These are phyloP conservation scores for Hippoglossus hippoglossus DNA, from an alignment of 2,797 vertebrate species.

Conservation along the genomic window DNA sequence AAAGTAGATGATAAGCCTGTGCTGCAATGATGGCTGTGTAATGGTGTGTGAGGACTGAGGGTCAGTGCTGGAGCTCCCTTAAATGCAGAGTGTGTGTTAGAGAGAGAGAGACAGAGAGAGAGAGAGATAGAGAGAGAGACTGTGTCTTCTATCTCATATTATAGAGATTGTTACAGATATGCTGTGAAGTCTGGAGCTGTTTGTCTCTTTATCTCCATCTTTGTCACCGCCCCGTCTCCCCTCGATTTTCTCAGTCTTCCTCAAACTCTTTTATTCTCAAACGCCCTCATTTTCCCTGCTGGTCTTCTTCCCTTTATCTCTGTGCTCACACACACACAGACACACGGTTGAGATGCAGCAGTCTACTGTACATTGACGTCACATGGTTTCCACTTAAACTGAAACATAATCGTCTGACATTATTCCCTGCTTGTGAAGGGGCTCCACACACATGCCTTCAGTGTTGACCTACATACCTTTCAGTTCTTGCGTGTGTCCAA, in stretches of 20 bases:
- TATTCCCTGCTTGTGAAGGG: slow-evolving; percentile 20
- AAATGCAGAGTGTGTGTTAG: slow-evolving; percentile 40
- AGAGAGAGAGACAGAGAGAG: too few relatives aligned
- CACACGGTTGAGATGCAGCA: background rate
- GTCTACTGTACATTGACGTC: slow-evolving; percentile 2
- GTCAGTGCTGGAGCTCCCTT: slow-evolving; percentile 3
- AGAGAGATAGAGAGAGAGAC: too few relatives aligned
- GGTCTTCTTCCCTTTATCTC: too few relatives aligned
- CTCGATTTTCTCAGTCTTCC: slow-evolving; percentile 41
- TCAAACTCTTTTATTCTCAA: slow-evolving; percentile 26
- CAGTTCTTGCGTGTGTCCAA: slow-evolving; percentile 37
- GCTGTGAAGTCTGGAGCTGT: too few relatives aligned
- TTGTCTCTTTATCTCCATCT: slow-evolving; percentile 10
- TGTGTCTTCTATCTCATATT: too few relatives aligned
- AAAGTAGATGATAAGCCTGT: slow-evolving; percentile 33
- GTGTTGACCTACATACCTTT: slow-evolving; percentile 54
- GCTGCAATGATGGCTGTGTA: slow-evolving; percentile 1
- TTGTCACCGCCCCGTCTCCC: slow-evolving; percentile 15
- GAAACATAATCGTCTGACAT: slow-evolving; percentile 24
- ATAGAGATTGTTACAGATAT: too few relatives aligned
- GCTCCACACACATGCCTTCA: slow-evolving; percentile 19
- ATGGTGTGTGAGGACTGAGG: slow-evolving; percentile 49
- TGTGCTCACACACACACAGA: background rate
- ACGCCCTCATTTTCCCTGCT: background rate
- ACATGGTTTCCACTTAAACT: slow-evolving; percentile 39